These are phyloP conservation scores for Zootoca vivipara DNA, from an alignment of 2,113 vertebrate species.

Conservation along the genomic window DNA sequence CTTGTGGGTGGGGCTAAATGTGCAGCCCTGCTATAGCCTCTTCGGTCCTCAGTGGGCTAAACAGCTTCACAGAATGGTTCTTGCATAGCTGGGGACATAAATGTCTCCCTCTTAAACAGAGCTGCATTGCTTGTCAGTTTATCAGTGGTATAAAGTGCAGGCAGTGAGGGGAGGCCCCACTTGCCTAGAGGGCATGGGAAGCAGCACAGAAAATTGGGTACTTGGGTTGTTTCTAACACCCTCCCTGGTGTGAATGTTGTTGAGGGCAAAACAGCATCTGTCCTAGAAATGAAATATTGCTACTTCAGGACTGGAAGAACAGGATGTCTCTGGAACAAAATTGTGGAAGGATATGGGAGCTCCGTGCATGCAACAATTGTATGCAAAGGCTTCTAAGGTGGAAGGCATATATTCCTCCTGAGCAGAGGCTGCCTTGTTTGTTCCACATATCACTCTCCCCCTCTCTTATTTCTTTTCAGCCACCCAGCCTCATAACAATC, in stretches of 20 bases:
- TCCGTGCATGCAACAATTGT: background rate
- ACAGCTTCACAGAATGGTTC: background rate
- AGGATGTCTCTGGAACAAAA: background rate
- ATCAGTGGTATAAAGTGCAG: background rate
- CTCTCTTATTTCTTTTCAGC: slow-evolving; percentile 70
- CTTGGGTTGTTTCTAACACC: background rate
- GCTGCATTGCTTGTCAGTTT: background rate
- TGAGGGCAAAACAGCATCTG: background rate
- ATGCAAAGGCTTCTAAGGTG: background rate
- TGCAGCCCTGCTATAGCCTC: no score
- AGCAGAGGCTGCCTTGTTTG: no score
- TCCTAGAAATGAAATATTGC: background rate
- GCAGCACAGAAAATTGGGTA: background rate
- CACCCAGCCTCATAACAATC: slow-evolving; percentile 43
- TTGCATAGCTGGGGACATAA: background rate
- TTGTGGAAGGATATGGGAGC: background rate
- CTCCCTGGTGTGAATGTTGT: background rate
- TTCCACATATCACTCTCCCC: background rate
- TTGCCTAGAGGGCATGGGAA: background rate
- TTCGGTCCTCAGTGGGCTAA: no score
- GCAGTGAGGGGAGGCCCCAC: background rate
- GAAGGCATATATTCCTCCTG: background rate
- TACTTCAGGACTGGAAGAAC: background rate
- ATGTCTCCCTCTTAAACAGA: background rate
- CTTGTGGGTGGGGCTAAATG: no score